Percentiles rank a stretch among this genome's conserved stretches.
Conservation (phyloP, 2,113 vertebrate genomes). For the Chrysochloris asiatica region DNA sequence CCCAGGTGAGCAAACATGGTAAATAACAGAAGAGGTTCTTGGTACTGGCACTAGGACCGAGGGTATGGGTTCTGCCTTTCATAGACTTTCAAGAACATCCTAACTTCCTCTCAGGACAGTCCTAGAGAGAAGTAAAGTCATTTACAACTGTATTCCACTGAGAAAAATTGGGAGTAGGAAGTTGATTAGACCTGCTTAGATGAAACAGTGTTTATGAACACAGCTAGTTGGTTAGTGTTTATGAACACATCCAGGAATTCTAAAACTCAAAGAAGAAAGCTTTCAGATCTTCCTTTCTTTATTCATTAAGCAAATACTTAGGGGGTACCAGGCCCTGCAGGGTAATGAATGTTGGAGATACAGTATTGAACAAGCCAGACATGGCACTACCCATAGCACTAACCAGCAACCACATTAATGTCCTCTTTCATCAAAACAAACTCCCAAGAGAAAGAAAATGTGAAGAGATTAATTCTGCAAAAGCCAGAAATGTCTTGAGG, state of each 20-base stretch:
- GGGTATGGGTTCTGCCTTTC: not conserved
- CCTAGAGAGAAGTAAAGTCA: not conserved
- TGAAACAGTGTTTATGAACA: not conserved
- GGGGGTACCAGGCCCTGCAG: not conserved
- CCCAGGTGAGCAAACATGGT: not conserved
- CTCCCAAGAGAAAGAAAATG: not conserved
- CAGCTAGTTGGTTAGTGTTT: not conserved
- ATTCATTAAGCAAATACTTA: not conserved
- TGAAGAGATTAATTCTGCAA: not conserved
- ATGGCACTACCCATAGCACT: no score
- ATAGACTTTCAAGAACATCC: not conserved
- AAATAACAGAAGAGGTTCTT: not conserved
- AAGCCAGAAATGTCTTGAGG: not conserved
- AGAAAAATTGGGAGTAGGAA: not conserved
- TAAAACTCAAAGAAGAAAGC: not conserved
- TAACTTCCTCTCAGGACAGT: not conserved
- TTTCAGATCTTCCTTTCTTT: not conserved
- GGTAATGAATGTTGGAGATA: rapidly evolving
- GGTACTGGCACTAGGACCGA: not conserved
- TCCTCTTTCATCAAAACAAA: not conserved
- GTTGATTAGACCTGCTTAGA: not conserved
- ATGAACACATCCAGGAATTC: not conserved
- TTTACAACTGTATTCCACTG: not conserved
- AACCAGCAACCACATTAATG: not conserved
- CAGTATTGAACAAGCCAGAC: not conserved